Conservation (phyloP, 2,888 invertebrate species). For the Cantharis rustica region DNA sequence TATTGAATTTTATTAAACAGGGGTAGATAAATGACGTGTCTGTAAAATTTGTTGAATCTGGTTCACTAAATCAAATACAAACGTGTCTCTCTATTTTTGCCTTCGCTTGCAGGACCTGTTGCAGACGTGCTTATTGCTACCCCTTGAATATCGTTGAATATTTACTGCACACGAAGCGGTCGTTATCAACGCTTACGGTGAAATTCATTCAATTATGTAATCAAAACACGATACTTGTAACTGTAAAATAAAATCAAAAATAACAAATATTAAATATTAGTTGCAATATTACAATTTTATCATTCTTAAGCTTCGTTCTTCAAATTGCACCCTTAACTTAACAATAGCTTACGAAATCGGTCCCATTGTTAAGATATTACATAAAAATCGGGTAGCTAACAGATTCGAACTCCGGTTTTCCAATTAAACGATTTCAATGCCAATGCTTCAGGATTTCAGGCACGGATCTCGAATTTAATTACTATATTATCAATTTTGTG, state of each 20-base stretch:
- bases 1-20: neutral
- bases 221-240: constrained; percentile 13
- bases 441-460: neutral
- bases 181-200: constrained; percentile 17
- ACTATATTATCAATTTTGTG: neutral
- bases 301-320: neutral
- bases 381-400: neutral
- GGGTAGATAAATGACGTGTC: neutral
- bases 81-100: constrained; percentile 6
- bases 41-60: neutral
- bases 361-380: neutral
- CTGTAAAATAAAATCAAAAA: constrained; percentile 2
- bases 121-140: constrained; percentile 17
- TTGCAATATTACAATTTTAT: neutral
- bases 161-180: constrained; percentile 18
- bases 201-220: constrained; percentile 19
- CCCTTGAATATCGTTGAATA: constrained; percentile 11
- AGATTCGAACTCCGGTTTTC: neutral
- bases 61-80: neutral
- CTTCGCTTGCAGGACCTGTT: constrained; percentile 20
- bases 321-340: neutral
- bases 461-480: neutral
- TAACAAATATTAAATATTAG: neutral
- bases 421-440: neutral
- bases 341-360: neutral